Conservation (phyloP, 2,113 vertebrate genomes). For the Oncorhynchus gorbuscha region DNA sequence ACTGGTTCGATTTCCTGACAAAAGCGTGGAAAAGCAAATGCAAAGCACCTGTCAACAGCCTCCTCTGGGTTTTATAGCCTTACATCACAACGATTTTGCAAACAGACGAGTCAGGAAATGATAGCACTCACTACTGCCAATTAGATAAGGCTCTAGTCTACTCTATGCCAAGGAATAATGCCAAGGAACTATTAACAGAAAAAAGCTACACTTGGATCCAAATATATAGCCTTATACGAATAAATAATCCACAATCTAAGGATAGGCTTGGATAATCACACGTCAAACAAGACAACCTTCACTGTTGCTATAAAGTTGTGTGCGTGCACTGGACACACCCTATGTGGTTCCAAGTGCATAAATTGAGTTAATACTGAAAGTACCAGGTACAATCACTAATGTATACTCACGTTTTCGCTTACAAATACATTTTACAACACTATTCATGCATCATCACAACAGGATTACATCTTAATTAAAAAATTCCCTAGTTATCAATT, state of each 20-base stretch:
- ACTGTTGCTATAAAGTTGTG: background rate
- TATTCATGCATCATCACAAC: background rate
- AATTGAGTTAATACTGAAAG: conserved; percentile 1
- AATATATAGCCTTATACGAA: no score
- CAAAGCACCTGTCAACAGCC: background rate
- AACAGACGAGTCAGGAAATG: background rate
- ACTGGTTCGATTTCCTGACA: background rate
- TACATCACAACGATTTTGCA: background rate
- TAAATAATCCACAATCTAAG: background rate
- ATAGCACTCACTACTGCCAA: background rate
- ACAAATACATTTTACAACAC: conserved; percentile 5
- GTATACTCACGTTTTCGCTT: background rate
- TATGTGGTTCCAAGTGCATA: no score
- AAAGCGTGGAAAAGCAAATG: background rate
- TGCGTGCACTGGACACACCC: background rate
- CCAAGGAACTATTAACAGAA: no score
- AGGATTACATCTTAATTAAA: background rate
- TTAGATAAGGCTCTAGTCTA: background rate
- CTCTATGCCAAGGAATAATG: background rate
- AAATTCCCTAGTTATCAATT: background rate
- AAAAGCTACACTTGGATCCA: no score
- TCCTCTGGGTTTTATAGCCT: background rate
- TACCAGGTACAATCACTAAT: conserved; percentile 34
- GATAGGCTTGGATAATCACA: background rate
- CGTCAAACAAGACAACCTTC: background rate